phyloP scores from a whole-genome alignment of 1,140 invertebrate genomes.

The Musca vetustissima region DNA sequence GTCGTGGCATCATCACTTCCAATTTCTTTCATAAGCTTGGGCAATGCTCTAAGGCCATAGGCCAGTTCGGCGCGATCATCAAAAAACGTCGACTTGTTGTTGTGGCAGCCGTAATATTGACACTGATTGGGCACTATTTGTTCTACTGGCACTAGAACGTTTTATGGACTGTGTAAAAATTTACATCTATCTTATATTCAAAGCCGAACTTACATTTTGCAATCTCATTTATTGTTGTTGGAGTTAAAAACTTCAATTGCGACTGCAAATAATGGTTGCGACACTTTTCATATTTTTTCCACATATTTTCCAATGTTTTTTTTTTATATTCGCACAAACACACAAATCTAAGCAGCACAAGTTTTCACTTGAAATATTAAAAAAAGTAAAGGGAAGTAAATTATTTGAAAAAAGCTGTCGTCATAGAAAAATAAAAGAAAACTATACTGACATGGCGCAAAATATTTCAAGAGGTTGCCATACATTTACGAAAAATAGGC shows the following conservation, averaged over 20 bases:
- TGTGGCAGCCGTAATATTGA: background rate
- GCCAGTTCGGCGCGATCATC: slow-evolving; percentile 44
- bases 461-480: no score
- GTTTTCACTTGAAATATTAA: no score
- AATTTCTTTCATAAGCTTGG: slow-evolving; percentile 44
- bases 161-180: no score
- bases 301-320: slow-evolving; percentile 33
- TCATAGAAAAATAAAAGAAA: no score
- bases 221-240: slow-evolving; percentile 35
- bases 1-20: slow-evolving; percentile 37
- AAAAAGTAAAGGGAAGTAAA: no score
- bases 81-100: slow-evolving; percentile 35
- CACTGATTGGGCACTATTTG: background rate
- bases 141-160: no score
- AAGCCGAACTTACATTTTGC: slow-evolving; percentile 32
- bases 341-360: no score
- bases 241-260: slow-evolving; percentile 37
- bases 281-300: slow-evolving; percentile 44
- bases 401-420: no score
- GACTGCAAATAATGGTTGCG: slow-evolving; percentile 45
- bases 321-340: no score
- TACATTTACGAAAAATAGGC: no score
- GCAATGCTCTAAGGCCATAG: slow-evolving; percentile 41
- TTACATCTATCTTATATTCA: no score
- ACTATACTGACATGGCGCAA: no score